phyloP scores from a whole-genome alignment of 1,140 invertebrate genomes.

The Bombus cullumanus region DNA sequence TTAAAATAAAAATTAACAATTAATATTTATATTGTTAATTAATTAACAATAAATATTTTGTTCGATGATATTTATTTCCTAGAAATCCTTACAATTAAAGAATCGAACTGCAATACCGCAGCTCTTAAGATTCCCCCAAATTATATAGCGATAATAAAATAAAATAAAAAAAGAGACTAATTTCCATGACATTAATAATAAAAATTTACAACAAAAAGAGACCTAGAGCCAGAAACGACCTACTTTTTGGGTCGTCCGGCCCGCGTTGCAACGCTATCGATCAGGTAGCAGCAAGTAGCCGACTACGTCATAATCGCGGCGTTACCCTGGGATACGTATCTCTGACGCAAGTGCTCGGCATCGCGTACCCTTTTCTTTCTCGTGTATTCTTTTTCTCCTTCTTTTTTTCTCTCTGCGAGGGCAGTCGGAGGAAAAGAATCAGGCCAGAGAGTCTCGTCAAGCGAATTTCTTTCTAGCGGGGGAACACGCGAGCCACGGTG shows the following conservation, averaged over 20 bases:
- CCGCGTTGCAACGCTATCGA: slow-evolving; percentile 1
- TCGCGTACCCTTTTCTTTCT: slow-evolving; percentile 32
- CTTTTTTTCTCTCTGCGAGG: slow-evolving; percentile 31
- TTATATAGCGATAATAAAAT: too few species aligned
- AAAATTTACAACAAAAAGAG: too few species aligned
- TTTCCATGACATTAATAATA: too few species aligned
- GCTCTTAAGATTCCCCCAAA: too few species aligned
- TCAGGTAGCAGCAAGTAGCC: not conserved
- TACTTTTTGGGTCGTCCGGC: not conserved
- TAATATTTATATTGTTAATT: too few species aligned
- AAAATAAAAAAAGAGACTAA: too few species aligned
- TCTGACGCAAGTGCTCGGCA: slow-evolving; percentile 36
- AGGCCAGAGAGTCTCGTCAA: slow-evolving; percentile 50
- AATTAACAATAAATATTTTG: too few species aligned
- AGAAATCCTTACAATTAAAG: too few species aligned
- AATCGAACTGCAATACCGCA: too few species aligned
- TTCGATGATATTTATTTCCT: too few species aligned
- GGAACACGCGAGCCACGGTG: slow-evolving; percentile 53
- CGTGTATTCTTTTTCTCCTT: not conserved
- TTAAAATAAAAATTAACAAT: too few species aligned
- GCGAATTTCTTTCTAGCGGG: slow-evolving; percentile 55
- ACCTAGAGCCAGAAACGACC: not conserved
- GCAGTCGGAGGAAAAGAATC: slow-evolving; percentile 53
- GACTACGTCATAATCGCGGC: slow-evolving; percentile 29
- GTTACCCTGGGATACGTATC: slow-evolving; percentile 28